Evolutionary conservation across 2,888 invertebrate species (phyloP).

Genomic region (Gnatocerus cornutus): DNA sequence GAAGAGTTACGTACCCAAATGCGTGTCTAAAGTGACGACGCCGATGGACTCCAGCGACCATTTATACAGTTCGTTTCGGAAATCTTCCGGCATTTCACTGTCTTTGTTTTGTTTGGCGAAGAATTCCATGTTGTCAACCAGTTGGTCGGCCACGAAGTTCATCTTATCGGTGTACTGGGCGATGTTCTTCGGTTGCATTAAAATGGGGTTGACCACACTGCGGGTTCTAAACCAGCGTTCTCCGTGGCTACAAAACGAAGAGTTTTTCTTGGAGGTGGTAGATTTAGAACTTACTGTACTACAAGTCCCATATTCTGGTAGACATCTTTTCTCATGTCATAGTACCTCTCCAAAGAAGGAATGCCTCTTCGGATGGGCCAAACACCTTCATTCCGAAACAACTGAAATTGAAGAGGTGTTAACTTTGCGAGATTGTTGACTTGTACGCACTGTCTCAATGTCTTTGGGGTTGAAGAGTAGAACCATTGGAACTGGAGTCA

Average conservation of each 20-base stretch:
- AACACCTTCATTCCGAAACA: slow-evolving; percentile 71
- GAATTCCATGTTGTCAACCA: slow-evolving; percentile 57
- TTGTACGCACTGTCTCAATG: slow-evolving; percentile 65
- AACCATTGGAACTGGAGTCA: slow-evolving; percentile 60
- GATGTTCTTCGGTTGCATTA: slow-evolving; percentile 72
- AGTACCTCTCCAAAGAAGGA: slow-evolving; percentile 68
- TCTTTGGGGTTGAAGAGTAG: slow-evolving; percentile 72
- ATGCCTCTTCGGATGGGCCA: slow-evolving; percentile 70
- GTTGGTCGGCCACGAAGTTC: slow-evolving; percentile 62
- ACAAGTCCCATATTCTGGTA: neutral
- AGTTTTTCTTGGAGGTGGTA: neutral
- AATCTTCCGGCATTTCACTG: slow-evolving; percentile 74
- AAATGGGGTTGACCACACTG: slow-evolving; percentile 72
- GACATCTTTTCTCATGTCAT: slow-evolving; percentile 51
- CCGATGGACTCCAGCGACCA: slow-evolving; percentile 82
- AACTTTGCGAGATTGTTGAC: no score
- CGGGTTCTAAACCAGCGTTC: slow-evolving; percentile 74
- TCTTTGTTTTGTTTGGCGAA: slow-evolving; percentile 35
- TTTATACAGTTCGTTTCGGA: slow-evolving; percentile 76
- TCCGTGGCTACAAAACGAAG: slow-evolving; percentile 69
- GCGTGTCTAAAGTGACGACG: slow-evolving; percentile 74
- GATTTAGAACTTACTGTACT: neutral
- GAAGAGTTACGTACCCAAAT: slow-evolving; percentile 70
- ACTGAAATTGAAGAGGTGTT: slow-evolving; percentile 52
- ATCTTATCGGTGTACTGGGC: slow-evolving; percentile 62